Base-by-base conservation (phyloP, 2,797 vertebrate genomes). In the Danio jaintianensis region DNA sequence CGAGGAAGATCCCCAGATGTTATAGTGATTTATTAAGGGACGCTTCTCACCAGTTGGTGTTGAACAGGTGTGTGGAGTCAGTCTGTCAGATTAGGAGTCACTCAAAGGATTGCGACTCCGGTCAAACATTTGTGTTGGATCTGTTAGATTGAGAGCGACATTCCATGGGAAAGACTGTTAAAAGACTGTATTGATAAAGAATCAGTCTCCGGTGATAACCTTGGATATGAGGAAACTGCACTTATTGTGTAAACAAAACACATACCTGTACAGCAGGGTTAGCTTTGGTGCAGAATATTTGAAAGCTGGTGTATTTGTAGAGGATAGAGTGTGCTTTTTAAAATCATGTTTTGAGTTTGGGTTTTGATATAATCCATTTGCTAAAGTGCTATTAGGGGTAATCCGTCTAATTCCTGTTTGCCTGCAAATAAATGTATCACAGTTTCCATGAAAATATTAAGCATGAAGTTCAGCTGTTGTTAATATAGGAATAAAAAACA, bases 11-110 rank as follows among this genome's bases (percentile, higher is more conserved):
- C 67, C 56, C 68, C 48, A 72, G 58, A 8, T 56, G 50, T 73
- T 58, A 62, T 55, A 56, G 61, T 75, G 71, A 79, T 81, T 59
- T 82, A 79, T 48, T 73, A 16, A 50, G 50, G 42, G 45, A 36
- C 47, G 22, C 63, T 53, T 29, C 52, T 52, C 58, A 53, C 58
- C 69, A 78, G 70, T 43, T 71, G 68, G 10, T 63, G 78, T 76
- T 42, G 22, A 48, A 62, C 58, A 56, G 59, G 74, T 81, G 45
- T 52, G 12, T 55, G 52, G 43, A 50, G 7, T 56, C 78, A 77
- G 55, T 73, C 58, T 66, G 63, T 47, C 69, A 48, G 66, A 58
- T 70, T 47, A 75, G 36, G 45, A 75, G 71, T 53, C 82, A 64
- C 29, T 29, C 20, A 63, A 45, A 61, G 47, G 64, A 38, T 13